A percentile compares a stretch with the other conserved stretches of the same genome.
These are phyloP conservation scores for Takifugu ocellatus DNA, from an alignment of 2,797 vertebrate genomes.

Conservation along the genomic window DNA sequence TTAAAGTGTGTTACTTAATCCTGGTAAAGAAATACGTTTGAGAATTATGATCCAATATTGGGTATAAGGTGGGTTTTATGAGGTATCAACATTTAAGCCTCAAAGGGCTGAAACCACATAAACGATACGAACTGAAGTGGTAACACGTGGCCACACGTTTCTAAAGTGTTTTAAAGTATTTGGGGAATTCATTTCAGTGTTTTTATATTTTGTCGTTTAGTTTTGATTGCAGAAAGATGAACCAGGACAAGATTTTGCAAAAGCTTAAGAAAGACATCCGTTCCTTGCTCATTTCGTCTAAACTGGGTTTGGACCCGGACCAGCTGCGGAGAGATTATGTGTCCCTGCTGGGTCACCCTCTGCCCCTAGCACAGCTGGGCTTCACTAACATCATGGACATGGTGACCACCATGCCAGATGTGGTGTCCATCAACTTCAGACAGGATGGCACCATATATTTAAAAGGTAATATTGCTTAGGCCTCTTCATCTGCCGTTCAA, in stretches of 20 bases:
- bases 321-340: constrained; percentile 82
- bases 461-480: constrained; percentile 70
- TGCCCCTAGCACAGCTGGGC: constrained; percentile 82
- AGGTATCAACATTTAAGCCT: background rate
- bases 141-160: too few species aligned
- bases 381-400: constrained; percentile 83
- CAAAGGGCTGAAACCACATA: background rate
- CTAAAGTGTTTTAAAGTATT: too few species aligned
- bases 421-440: constrained; percentile 67
- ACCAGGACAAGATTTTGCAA: constrained; percentile 69
- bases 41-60: too few species aligned
- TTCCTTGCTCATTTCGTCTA: constrained; percentile 83
- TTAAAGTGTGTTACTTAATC: too few species aligned
- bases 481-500: background rate
- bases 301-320: constrained; percentile 75
- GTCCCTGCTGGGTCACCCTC: constrained; percentile 77
- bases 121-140: too few species aligned
- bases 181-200: background rate
- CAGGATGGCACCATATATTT: constrained; percentile 68
- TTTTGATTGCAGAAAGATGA: constrained; percentile 44
- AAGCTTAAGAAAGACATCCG: constrained; percentile 85
- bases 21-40: too few species aligned
- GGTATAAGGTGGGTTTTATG: too few species aligned
- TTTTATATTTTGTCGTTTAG: background rate
- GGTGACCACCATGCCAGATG: constrained; percentile 84